These are phyloP conservation scores for Pseudococcus viburni DNA, from an alignment of 2,888 invertebrate genomes.

Conservation along the genomic window DNA sequence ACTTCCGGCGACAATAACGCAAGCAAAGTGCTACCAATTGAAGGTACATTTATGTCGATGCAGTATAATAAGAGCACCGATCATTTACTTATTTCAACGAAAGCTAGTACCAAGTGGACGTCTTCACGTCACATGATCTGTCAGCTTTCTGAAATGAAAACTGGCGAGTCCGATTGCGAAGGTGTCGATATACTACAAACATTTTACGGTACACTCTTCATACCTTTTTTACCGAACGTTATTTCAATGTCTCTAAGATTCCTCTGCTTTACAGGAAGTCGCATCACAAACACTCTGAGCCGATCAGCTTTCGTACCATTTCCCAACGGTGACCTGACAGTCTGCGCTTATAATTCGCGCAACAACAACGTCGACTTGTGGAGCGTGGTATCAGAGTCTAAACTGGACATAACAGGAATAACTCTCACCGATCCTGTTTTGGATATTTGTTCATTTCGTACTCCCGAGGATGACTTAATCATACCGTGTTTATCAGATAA, in stretches of 20 bases:
- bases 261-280: conserved; percentile 1
- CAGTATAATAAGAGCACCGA: conserved; percentile 40
- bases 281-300: conserved; percentile 6
- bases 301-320: conserved; percentile 54
- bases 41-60: conserved; percentile 61
- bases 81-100: conserved; percentile 57
- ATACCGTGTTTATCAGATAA: conserved; percentile 61
- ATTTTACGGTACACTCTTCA: conserved; percentile 48
- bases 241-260: neutral
- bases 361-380: conserved; percentile 55
- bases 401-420: conserved; percentile 16
- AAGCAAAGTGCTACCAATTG: conserved; percentile 58
- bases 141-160: conserved; percentile 41
- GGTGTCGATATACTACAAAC: conserved; percentile 56
- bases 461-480: conserved; percentile 9
- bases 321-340: conserved; percentile 46
- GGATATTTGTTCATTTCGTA: conserved; percentile 50
- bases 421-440: conserved; percentile 41
- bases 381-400: conserved; percentile 56
- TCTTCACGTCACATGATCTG: conserved; percentile 55
- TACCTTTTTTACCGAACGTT: neutral
- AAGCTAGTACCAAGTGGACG: conserved; percentile 33
- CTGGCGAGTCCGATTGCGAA: neutral
- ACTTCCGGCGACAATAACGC: neutral
- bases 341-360: conserved; percentile 59